Base-by-base conservation (phyloP, 2,888 invertebrate species). In the Xylota segnis region DNA sequence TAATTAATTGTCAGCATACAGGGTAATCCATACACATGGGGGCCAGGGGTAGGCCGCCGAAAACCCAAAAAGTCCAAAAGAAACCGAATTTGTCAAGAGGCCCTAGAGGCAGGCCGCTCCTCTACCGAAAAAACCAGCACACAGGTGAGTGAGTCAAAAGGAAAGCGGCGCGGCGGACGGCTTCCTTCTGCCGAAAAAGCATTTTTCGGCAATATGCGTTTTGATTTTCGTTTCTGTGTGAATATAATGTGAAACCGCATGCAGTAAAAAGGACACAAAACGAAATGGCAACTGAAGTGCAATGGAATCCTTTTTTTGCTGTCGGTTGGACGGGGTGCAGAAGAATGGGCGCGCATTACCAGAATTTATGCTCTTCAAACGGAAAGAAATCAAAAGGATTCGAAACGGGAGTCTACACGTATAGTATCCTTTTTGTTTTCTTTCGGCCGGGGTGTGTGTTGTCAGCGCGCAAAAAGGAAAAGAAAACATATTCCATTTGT, bases 1-100 rank as follows among this genome's bases (percentile, higher is more conserved):
- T 86, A 86, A 86, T 86, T 86, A 86, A 86, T 82, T 86, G 84
- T 86, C 70, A 76, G 76, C 84, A 76, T 76, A 56, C 66, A 76
- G 75, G 76, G 70, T 71, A 76, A 70, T 71, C 78, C 58, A 45
- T 23, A 50, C 45, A 76, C 59, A 68, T 77, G 59, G 23, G 16
- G n/a, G n/a, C n/a, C 14, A 23, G 18, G 12, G 47, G 2, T 40
- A 2, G 37, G 14, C 54, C 43, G 34, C 12, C 9, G 37, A 71
- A 23, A 70, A 45, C 12, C 9, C 37, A 71, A 23, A 70, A 45
- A 71, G 71, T 58, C 74, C 50, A 76, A 81, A 65, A 77, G 76
- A 82, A 82, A 76, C 82, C 58, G 72, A 82, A 82, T 79, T 72
- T 61, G 72, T 77, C 77, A 68, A 86, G 82, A 77, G 82, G 82